phyloP scores from a whole-genome alignment of 1,140 invertebrate species.

The Aethina tumida region DNA sequence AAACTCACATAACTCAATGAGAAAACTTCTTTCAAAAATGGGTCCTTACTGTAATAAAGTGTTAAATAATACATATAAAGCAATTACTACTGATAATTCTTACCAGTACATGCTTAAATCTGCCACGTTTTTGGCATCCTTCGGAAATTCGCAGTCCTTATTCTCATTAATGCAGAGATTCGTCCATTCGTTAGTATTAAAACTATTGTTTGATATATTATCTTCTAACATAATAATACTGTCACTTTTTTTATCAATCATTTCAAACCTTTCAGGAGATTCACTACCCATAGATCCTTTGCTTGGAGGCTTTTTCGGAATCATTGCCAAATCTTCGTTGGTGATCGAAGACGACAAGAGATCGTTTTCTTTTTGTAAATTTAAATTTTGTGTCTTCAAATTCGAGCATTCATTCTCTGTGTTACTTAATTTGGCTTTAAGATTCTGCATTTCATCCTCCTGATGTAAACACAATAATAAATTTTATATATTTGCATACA shows the following conservation, averaged over 20 bases:
- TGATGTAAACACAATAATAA: too few species aligned
- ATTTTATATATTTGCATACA: too few species aligned
- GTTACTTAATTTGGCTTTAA: constrained; percentile 2
- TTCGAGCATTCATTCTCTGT: constrained; percentile 1
- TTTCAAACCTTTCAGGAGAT: constrained; percentile 35
- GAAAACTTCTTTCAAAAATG: constrained; percentile 41
- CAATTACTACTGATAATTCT: neutral
- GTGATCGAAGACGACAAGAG: neutral
- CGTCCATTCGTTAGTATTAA: constrained; percentile 30
- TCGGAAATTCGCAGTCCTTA: constrained; percentile 4
- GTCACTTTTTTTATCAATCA: constrained; percentile 30
- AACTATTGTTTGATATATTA: constrained; percentile 30
- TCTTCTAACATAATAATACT: constrained; percentile 20
- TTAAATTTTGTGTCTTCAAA: neutral
- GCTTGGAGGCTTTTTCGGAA: constrained; percentile 1
- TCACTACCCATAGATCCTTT: constrained; percentile 24
- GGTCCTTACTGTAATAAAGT: constrained; percentile 25
- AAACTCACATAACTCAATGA: constrained; percentile 36
- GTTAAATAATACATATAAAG: constrained; percentile 2
- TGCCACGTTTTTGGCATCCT: constrained; percentile 6
- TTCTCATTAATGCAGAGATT: constrained; percentile 20
- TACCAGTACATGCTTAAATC: constrained; percentile 1
- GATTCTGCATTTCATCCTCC: constrained; percentile 1
- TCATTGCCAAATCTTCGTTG: neutral
- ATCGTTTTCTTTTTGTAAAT: constrained; percentile 6